Base-by-base conservation (phyloP, 2,113 vertebrate genomes). In the Cnemophilus loriae region DNA sequence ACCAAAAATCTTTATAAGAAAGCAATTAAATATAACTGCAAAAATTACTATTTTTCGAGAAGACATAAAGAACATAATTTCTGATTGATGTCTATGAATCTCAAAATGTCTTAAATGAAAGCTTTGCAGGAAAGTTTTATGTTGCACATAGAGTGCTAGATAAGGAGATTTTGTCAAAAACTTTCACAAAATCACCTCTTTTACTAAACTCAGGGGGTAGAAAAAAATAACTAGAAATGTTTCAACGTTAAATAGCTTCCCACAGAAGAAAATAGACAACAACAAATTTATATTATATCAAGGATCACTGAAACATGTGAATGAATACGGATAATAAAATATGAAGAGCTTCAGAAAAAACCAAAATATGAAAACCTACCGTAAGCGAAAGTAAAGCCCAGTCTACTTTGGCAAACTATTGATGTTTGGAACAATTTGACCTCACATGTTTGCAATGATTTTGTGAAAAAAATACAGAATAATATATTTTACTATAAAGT, bases 191-290 rank as follows among this genome's bases (percentile, higher is more conserved):
- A 11, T 86, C 33, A 70, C 28, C 32, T 47, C 37, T 94, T 74
- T 70, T 61, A 24, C 15, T 68, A 44, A 82, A 87, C 52, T 90
- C 7, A 10, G 2, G 77, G 46, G 22, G 80, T 47, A 86, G 65
- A 94, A 96, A 90, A 78, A 95, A 89, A 89, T 92, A 95, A 39
- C 44, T 57, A 93, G 53, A 94, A 93, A 77, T 60, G 5, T 39
- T 95, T 85, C 53, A 56, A 76, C 20, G 24, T 90, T 83, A 91
- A 88, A 64, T 49, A 85, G 78, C 44, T 82, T 92, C 20, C 23
- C 37, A 69, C n/a, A 4, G 4, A 93, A 92, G n/a, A 91, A 6
- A 94, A 35, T 6, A 93, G 84, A 35, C 28, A 74, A 39, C 12
- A 7, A 35, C 9, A 46, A 75, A 49, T 24, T 56, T 70, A 24